Evolutionary conservation across 2,113 vertebrate species (phyloP).

Genomic region (Clarias magur): DNA sequence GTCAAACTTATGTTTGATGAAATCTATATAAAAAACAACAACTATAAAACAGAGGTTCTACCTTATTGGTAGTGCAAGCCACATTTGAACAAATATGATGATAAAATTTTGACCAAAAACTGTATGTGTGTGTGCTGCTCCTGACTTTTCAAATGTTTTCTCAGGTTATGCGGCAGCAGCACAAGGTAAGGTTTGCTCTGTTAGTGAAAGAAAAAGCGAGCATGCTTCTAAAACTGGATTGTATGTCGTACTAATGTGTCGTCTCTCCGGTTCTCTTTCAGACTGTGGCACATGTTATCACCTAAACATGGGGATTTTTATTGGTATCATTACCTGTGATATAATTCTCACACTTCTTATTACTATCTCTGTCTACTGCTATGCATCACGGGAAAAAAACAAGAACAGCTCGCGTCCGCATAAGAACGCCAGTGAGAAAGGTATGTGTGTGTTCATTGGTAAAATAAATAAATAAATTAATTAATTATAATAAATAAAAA

Average conservation of each 20-base stretch:
- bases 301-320: constrained; percentile 62
- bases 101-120: background rate
- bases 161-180: constrained; percentile 63
- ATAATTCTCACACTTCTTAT: constrained; percentile 73
- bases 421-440: constrained; percentile 54
- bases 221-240: background rate
- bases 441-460: background rate
- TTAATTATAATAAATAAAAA: too few species aligned
- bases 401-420: constrained; percentile 51
- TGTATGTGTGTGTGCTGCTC: background rate
- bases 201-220: background rate
- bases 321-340: constrained; percentile 70
- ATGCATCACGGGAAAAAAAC: constrained; percentile 56
- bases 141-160: constrained; percentile 14
- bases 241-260: background rate
- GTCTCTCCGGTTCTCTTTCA: constrained; percentile 47
- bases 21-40: background rate
- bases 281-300: constrained; percentile 70
- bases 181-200: constrained; percentile 60
- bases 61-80: background rate
- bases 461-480: background rate
- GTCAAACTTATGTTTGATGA: too few species aligned
- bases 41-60: background rate
- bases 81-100: background rate
- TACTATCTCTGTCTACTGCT: constrained; percentile 67